Evolutionary conservation across 2,888 invertebrate genomes (phyloP), one percentile per base, ranked within the genome.

Genomic region (Apamea sordens): DNA sequence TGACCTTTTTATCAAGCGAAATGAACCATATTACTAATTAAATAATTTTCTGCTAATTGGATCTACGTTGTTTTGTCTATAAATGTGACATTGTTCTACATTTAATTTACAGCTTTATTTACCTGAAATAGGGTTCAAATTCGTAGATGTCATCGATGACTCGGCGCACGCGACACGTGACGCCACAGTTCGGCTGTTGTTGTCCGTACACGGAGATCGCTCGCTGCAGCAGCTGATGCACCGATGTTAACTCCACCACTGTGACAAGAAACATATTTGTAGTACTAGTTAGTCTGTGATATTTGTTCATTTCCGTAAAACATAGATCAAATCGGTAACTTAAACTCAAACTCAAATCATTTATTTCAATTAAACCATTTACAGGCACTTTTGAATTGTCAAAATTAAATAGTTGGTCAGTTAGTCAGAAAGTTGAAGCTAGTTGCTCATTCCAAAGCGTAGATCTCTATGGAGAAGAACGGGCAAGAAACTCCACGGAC

Each of bases 111-210:
- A 36, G 47, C 73, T 84, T 76, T 89, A 89, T 89, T 87, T 36
- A 97, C 97, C 96, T 95, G 90, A 92, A 92, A 92, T 97, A 97
- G n/a, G 97, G 96, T 91, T 97, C 94, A 86, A 96, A 96, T 80
- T 96, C 94, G 92, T 97, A 97, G 61, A 97, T 92, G 83, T 96
- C 96, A 81, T 97, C 96, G 79, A 97, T 88, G 59, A 97, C 96
- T 85, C 95, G 93, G 76, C 95, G 94, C 78, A 97, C 92, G 77
- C 97, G 96, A 89, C 97, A 97, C 73, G 94, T 92, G 80, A 97
- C 86, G 36, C 95, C 95, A 85, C 97, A 97, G 64, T 91, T 88
- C n/a, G 94, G 90, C 79, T 93, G 92, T 86, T 95, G 94, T n/a
- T 91, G 92, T 0, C 93, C 92, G 85, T 96, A 97, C 65, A 97